Base-by-base conservation (phyloP, 2,113 vertebrate genomes). In the Chlorodrepanis virens region DNA sequence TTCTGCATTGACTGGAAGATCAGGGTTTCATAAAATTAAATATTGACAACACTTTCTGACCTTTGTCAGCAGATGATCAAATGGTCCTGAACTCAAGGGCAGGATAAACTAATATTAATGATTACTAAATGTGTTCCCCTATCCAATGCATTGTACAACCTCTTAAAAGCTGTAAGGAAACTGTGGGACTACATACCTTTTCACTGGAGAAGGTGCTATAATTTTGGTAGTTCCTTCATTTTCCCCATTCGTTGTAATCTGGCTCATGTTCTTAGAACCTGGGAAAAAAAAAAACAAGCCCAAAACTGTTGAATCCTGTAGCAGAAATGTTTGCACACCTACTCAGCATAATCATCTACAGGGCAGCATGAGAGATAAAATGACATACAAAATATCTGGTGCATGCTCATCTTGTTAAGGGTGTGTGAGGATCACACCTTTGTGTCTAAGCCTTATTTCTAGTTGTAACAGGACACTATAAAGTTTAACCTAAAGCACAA, bases 151-250 rank as follows among this genome's bases (percentile, higher is more conserved):
- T 57, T 31, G 22, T 11, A 52, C 12, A 31, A 2, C 21, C 21
- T 60, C 49, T 57, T 57, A 44, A 57, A 82, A 89, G 5, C 15
- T 81, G 50, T 39, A 70, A 76, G 6, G 12, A n/a, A 83, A 53
- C 24, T 87, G 13, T 2, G 7, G 31, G 6, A 60, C n/a, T 52
- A 69, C 65, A 7, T 94, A 98, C 98, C 98, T 98, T 98, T 98
- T 98, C 59, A 98, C 87, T 68, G 98, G 97, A 14, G 98, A 98
- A 71, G 98, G 98, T 69, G 98, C 98, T 54, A 98, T 98, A 70
- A 98, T 98, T 97, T 98, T 98, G 57, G 98, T 97, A 68, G 97
- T 98, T 94, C 96, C 97, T 98, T 98, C 98, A 79, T 97, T 98
- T 95, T 98, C 98, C n/a, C 93, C 97, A 89, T 96, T 97, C 70